Evolutionary conservation across 2,888 invertebrate genomes (phyloP), one percentile per base, ranked within the genome.

Genomic region (Hipparchia sbordonii): DNA sequence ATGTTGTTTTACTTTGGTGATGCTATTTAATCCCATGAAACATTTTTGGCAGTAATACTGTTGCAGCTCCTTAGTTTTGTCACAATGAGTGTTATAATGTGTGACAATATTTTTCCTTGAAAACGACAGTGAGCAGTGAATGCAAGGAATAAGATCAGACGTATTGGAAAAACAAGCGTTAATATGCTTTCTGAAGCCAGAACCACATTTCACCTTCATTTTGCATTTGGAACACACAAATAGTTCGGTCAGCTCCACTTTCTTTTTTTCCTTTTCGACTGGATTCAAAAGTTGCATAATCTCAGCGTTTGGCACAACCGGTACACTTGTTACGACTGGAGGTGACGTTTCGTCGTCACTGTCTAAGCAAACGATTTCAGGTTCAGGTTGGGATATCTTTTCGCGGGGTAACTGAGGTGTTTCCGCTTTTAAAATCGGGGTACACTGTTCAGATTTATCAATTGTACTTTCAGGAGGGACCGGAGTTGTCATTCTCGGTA

Each of bases 281-380:
- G 46, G 57, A 13, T 45, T 7, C 13, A 4, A 0, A 52, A 13
- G n/a, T 51, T n/a, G 13, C 39, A 5, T 10, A 2, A 48, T 46
- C 8, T 56, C 60, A 23, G 33, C 10, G 6, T 2, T 10, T 0
- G 68, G 33, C 33, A 4, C 39, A 23, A 23, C 52, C 60, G 88
- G 85, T 2, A 86, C 76, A 62, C 86, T 84, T 10, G 87, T 83
- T 51, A 85, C 76, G 45, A 77, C 74, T 23, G 74, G 77, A 12
- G 72, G 77, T 0, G 78, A 48, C 46, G 79, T 82, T 2, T 92
- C 93, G 0, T 93, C 93, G 48, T 94, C 93, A 70, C 92, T 93
- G 68, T 93, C 93, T 54, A 92, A 77, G 62, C 88, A 89, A 12
- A 90, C 83, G 0, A 88, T 77, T 0, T 82, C 78, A 52, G 69